A percentile compares a stretch with the other conserved stretches of the same genome.
Conservation (phyloP, 2,113 vertebrate genomes). For the Spea multiplicata region DNA sequence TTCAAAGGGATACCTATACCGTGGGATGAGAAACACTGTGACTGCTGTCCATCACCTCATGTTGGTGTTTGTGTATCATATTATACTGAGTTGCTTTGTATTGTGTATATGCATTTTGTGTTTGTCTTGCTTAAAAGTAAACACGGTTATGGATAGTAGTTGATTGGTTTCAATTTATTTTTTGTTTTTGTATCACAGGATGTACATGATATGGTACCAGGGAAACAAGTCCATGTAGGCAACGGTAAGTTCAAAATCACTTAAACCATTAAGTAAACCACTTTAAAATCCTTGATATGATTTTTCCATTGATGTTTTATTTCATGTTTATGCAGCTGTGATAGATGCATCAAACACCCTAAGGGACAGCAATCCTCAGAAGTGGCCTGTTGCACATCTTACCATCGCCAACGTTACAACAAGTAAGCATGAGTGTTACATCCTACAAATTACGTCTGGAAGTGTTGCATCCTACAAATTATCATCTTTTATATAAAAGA, state of each 20-base stretch:
- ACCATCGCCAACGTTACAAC: conserved; percentile 61
- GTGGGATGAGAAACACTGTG: too few species aligned
- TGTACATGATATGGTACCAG: neutral
- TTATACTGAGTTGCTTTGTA: too few species aligned
- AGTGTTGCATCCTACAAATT: too few species aligned
- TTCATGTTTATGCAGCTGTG: conserved; percentile 58
- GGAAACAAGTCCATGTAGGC: conserved; percentile 1
- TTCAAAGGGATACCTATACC: too few species aligned
- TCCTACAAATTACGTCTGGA: too few species aligned
- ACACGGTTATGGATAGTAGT: neutral
- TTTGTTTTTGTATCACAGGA: conserved; percentile 9
- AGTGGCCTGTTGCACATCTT: conserved; percentile 72
- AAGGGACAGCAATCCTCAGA: conserved; percentile 60
- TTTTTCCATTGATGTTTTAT: neutral
- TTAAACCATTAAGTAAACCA: neutral
- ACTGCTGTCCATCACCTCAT: too few species aligned
- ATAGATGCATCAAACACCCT: conserved; percentile 59
- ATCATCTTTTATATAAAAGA: too few species aligned
- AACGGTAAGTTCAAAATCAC: conserved; percentile 22
- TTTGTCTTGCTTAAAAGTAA: neutral
- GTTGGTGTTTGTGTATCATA: too few species aligned
- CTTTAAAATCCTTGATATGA: neutral
- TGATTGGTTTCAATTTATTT: neutral
- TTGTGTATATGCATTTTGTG: neutral
- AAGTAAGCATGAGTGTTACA: conserved; percentile 48